Base-by-base conservation (phyloP, 2,888 invertebrate genomes). In the Sarcophaga subvicina region DNA sequence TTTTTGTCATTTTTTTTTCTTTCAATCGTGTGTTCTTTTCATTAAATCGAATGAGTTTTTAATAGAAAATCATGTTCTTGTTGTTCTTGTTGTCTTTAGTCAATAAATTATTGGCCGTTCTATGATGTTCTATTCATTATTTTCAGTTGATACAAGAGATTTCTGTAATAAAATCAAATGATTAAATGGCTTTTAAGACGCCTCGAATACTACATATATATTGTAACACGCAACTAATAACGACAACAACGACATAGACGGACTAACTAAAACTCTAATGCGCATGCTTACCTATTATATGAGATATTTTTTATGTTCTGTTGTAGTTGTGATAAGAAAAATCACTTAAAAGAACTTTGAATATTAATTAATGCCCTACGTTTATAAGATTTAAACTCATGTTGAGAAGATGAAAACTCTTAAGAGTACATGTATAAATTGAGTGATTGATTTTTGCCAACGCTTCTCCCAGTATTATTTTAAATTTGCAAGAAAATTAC, bases 1-100 rank as follows among this genome's bases (percentile, higher is more conserved):
- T 37, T 37, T 37, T 37, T 37, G 37, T 37, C 10, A 37, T 8
- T 37, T 37, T 37, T 37, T 37, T 37, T 37, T 37, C 10, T 8
- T 8, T 37, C 37, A 37, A 37, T 37, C 6, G 37, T 59, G 37
- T 54, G 27, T 83, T 63, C 45, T 83, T 64, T 80, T 80, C 75
- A 84, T 63, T 64, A 20, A 70, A 83, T 79, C 67, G 66, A 63
- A 80, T 86, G 59, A 45, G 45, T 27, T 83, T 83, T 81, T 80
- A 83, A 86, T 79, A 54, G 87, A 78, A 87, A 87, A 87, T 78
- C 84, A 84, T 87, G 87, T 87, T 84, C 67, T 63, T 72, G 45
- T 66, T 83, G 73, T 80, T 64, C 6, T 79, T 66, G 20, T 76
- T 14, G 59, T 22, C 49, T 73, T 79, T 66, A 80, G 45, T 27